Evolutionary conservation across 2,888 invertebrate species (phyloP).

Genomic region (Clanis bilineata): DNA sequence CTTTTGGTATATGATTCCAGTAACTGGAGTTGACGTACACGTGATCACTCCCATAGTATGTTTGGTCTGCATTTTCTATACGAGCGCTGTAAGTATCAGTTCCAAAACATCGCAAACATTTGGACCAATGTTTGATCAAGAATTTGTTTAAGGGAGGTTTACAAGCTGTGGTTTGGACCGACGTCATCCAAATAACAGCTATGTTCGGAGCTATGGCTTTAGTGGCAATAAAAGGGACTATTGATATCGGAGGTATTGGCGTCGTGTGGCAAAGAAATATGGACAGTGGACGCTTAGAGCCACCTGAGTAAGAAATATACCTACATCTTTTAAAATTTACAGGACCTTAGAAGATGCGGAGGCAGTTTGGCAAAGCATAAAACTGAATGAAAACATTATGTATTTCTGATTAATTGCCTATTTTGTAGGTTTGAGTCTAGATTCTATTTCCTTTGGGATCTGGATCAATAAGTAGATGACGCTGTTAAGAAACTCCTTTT

Average conservation of each 20-base stretch:
- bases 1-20: slow-evolving; percentile 75
- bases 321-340: neutral
- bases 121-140: neutral
- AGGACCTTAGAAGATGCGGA: too few species aligned
- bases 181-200: slow-evolving; percentile 88
- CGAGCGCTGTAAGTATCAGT: slow-evolving; percentile 86
- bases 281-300: slow-evolving; percentile 86
- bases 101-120: neutral
- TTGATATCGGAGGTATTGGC: slow-evolving; percentile 86
- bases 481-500: too few species aligned
- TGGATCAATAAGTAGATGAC: too few species aligned
- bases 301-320: slow-evolving; percentile 82
- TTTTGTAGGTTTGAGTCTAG: too few species aligned
- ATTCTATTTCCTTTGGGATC: too few species aligned
- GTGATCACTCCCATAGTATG: slow-evolving; percentile 91
- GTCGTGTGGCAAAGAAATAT: slow-evolving; percentile 85
- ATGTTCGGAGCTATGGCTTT: slow-evolving; percentile 89
- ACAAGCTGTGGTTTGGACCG: slow-evolving; percentile 92
- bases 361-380: too few species aligned
- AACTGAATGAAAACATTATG: too few species aligned
- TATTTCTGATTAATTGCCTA: too few species aligned
- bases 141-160: slow-evolving; percentile 84
- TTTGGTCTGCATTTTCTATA: slow-evolving; percentile 92
- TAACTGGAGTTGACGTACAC: slow-evolving; percentile 92
- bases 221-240: slow-evolving; percentile 88